These are phyloP conservation scores for Steinernema feltiae DNA, from an alignment of 1,140 invertebrate species.

Conservation along the genomic window DNA sequence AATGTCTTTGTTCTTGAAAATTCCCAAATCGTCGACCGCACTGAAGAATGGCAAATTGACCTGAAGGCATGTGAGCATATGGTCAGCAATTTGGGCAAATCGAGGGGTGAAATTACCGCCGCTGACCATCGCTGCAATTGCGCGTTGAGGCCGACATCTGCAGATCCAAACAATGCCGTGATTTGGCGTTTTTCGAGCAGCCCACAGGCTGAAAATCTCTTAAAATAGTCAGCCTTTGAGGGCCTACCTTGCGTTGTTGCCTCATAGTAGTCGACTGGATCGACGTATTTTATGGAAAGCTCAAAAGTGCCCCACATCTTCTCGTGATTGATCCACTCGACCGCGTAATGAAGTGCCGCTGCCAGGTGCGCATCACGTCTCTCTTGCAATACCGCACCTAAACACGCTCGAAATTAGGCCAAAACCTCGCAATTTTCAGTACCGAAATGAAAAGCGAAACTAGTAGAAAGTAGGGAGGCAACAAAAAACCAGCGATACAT, in stretches of 20 bases:
- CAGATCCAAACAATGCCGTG: constrained; percentile 45
- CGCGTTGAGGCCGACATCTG: constrained; percentile 37
- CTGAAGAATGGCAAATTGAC: constrained; percentile 50
- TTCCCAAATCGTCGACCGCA: constrained; percentile 41
- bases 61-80: constrained; percentile 31
- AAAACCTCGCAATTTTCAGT: not conserved
- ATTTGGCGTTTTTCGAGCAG: constrained; percentile 48
- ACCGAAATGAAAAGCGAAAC: constrained; percentile 3
- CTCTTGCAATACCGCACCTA: constrained; percentile 51
- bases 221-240: not conserved
- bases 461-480: not conserved
- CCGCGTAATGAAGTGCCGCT: constrained; percentile 47
- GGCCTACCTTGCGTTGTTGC: constrained; percentile 20
- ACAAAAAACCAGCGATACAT: too few relatives aligned
- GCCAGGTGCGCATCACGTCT: constrained; percentile 52
- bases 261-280: constrained; percentile 29
- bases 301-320: constrained; percentile 39
- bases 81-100: too few relatives aligned
- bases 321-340: constrained; percentile 50
- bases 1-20: constrained; percentile 6
- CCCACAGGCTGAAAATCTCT: constrained; percentile 44
- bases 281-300: constrained; percentile 29
- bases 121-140: constrained; percentile 41
- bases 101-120: constrained; percentile 26
- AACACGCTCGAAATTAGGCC: not conserved